Percentiles rank a stretch among this genome's conserved stretches.
Evolutionary conservation across 2,888 invertebrate genomes (phyloP).

Genomic region (Mesorhabditis spiculigera): DNA sequence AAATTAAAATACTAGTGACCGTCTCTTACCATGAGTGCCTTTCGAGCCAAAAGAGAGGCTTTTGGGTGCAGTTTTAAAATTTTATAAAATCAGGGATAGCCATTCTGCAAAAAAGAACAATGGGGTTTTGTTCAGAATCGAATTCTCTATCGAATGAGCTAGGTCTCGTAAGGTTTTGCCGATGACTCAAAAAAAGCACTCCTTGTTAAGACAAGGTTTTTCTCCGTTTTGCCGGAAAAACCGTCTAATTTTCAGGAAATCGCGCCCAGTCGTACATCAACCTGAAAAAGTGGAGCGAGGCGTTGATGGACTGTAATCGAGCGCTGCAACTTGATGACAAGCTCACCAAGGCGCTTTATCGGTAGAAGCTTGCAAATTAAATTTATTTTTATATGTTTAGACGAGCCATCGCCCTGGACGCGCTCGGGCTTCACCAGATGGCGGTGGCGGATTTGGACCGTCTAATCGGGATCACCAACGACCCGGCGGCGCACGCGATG

Average conservation of each 20-base stretch:
- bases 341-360: conserved; percentile 1
- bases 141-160: no score
- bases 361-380: background rate
- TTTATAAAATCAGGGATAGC: no score
- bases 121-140: no score
- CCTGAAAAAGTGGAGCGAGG: background rate
- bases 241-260: background rate
- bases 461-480: background rate
- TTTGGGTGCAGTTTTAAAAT: no score
- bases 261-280: background rate
- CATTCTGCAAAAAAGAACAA: no score
- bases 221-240: no score
- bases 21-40: no score
- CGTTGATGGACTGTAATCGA: conserved; percentile 4
- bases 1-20: no score
- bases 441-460: conserved; percentile 5
- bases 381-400: background rate
- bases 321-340: background rate
- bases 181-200: no score
- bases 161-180: no score
- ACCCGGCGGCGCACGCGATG: background rate
- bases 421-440: background rate
- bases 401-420: conserved; percentile 1
- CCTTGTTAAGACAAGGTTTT: no score
- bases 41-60: no score